Conservation (phyloP, 2,888 invertebrate species). For the Drosophila seclusa region DNA sequence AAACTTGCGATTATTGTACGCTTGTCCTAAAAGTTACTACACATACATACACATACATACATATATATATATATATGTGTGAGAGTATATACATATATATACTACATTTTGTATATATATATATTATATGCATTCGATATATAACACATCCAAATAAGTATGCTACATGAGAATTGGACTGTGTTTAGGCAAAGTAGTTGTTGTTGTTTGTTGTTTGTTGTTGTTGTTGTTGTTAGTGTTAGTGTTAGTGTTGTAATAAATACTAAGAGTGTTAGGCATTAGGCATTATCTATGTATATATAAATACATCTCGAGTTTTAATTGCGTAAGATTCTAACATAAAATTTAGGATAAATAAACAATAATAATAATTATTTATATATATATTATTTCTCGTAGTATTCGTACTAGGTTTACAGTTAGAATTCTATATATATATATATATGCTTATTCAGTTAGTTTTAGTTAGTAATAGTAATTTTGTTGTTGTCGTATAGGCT, state of each 20-base stretch:
- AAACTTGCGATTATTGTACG: slow-evolving; percentile 77
- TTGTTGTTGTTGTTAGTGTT: slow-evolving; percentile 10
- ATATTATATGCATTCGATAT: slow-evolving; percentile 1
- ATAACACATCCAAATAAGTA: slow-evolving; percentile 18
- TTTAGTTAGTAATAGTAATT: slow-evolving; percentile 42
- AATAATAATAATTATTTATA: slow-evolving; percentile 25
- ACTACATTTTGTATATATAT: slow-evolving; percentile 1
- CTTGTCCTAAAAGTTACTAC: slow-evolving; percentile 62
- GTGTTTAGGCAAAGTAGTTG: slow-evolving; percentile 42
- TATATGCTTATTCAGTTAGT: slow-evolving; percentile 32
- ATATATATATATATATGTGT: slow-evolving; percentile 11
- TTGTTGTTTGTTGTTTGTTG: slow-evolving; percentile 12
- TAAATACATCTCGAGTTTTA: slow-evolving; percentile 71
- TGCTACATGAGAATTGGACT: slow-evolving; percentile 36
- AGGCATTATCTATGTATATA: slow-evolving; percentile 33
- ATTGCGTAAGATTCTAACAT: slow-evolving; percentile 14
- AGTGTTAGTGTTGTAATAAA: slow-evolving; percentile 44
- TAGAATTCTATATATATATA: slow-evolving; percentile 17
- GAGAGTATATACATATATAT: slow-evolving; percentile 23
- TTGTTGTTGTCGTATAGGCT: slow-evolving; percentile 23
- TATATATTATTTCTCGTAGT: slow-evolving; percentile 21
- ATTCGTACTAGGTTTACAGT: slow-evolving; percentile 26
- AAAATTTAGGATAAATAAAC: slow-evolving; percentile 15
- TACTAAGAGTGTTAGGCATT: slow-evolving; percentile 64
- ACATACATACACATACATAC: slow-evolving; percentile 10